These are phyloP conservation scores for Syrrhaptes paradoxus DNA, from an alignment of 2,113 vertebrate genomes.

Conservation along the genomic window DNA sequence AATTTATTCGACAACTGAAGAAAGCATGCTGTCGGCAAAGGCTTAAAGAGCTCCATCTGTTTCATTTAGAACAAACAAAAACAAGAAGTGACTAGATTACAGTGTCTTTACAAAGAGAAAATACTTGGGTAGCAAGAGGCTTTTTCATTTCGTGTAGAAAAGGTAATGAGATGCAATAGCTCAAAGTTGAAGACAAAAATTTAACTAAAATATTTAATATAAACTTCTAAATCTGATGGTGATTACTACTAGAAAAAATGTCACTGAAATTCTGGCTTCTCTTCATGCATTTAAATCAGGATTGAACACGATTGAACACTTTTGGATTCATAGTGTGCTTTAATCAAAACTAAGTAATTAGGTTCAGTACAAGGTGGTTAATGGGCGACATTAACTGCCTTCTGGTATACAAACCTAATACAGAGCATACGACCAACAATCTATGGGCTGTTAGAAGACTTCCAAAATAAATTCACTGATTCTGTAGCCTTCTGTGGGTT, in stretches of 20 bases:
- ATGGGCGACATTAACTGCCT: background rate
- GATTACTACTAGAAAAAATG: background rate
- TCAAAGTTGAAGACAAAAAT: background rate
- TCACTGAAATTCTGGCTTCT: background rate
- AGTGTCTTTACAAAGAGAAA: conserved; percentile 5
- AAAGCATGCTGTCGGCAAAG: background rate
- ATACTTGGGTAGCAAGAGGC: background rate
- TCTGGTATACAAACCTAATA: background rate
- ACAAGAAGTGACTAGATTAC: conserved; percentile 27
- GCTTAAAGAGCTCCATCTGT: conserved; percentile 48
- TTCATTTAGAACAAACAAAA: conserved; percentile 37
- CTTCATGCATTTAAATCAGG: background rate
- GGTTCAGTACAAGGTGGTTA: conserved; percentile 24
- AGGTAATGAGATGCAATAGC: background rate
- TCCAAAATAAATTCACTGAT: background rate
- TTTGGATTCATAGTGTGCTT: background rate
- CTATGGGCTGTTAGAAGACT: background rate
- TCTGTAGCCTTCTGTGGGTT: background rate
- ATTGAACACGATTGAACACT: background rate
- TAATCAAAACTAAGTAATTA: conserved; percentile 46
- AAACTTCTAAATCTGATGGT: background rate
- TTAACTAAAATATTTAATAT: conserved; percentile 23
- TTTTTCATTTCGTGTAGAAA: conserved; percentile 27
- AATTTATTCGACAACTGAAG: conserved; percentile 17
- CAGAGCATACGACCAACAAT: background rate